Conservation (phyloP, 2,888 invertebrate genomes). For the Agapostemon virescens region DNA sequence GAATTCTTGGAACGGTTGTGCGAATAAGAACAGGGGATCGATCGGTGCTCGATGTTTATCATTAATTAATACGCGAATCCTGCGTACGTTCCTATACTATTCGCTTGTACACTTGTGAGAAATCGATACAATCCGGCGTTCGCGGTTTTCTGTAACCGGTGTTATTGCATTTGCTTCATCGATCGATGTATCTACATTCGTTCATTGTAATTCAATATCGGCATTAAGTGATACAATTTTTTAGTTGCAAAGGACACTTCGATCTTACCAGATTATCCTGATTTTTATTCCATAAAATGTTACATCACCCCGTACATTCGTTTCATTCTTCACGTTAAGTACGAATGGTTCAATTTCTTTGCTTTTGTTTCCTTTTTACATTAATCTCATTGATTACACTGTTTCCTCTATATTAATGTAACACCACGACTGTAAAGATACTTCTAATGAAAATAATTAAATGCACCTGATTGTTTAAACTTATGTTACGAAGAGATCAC, state of each 20-base stretch:
- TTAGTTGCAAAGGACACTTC: not conserved
- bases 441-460: too few relatives aligned
- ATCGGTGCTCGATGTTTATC: not conserved
- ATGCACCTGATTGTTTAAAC: too few relatives aligned
- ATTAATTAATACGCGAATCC: not conserved
- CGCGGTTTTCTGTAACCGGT: constrained; percentile 38
- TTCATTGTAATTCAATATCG: constrained; percentile 40
- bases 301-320: not conserved
- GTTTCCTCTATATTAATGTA: too few relatives aligned
- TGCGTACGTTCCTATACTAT: constrained; percentile 6
- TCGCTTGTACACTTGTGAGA: constrained; percentile 21
- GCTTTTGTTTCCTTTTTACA: not conserved
- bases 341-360: not conserved
- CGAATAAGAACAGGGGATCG: not conserved
- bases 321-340: not conserved
- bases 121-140: constrained; percentile 42
- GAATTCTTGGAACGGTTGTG: not conserved
- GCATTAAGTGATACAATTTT: constrained; percentile 8
- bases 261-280: not conserved
- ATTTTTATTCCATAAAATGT: not conserved
- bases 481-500: too few relatives aligned
- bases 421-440: too few relatives aligned
- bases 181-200: constrained; percentile 25
- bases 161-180: constrained; percentile 23
- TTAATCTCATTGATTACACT: not conserved